A percentile compares a stretch with the other conserved stretches of the same genome.
Evolutionary conservation across 2,888 invertebrate genomes (phyloP).

Genomic region (Byasa hedistus): DNA sequence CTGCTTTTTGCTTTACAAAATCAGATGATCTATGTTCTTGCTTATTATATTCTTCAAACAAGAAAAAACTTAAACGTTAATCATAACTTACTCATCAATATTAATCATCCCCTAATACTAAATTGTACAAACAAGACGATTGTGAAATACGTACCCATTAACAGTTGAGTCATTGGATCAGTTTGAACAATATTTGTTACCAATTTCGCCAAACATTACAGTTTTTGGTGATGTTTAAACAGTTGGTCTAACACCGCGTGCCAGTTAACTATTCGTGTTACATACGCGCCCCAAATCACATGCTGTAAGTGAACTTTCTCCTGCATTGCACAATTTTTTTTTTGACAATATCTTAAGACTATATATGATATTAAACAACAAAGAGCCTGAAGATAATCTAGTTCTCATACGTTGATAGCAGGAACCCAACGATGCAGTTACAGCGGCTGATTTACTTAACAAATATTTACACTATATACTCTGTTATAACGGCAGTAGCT

Average conservation of each 20-base stretch:
- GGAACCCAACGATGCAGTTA: background rate
- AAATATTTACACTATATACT: no score
- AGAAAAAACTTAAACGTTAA: background rate
- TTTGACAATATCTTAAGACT: background rate
- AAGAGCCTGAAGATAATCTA: background rate
- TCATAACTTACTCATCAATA: background rate
- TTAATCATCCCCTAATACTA: background rate
- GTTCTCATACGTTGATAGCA: background rate
- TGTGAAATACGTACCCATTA: constrained; percentile 4
- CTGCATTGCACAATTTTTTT: constrained; percentile 10
- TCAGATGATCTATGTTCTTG: no score
- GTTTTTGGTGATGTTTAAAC: constrained; percentile 39
- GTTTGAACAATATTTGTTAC: constrained; percentile 39
- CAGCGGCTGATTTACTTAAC: background rate
- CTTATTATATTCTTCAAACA: no score
- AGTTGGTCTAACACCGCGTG: constrained; percentile 38
- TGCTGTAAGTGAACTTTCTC: constrained; percentile 5
- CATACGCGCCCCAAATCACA: constrained; percentile 11
- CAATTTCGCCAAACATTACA: constrained; percentile 44
- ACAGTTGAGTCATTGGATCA: constrained; percentile 27
- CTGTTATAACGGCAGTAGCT: background rate
- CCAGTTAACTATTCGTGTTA: constrained; percentile 23
- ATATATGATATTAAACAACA: no score
- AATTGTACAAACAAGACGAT: background rate
- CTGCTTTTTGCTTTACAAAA: no score